A percentile compares a stretch with the other conserved stretches of the same genome.
These are phyloP conservation scores for Sebastes schlegelii DNA, from an alignment of 2,113 vertebrate genomes.

Conservation along the genomic window DNA sequence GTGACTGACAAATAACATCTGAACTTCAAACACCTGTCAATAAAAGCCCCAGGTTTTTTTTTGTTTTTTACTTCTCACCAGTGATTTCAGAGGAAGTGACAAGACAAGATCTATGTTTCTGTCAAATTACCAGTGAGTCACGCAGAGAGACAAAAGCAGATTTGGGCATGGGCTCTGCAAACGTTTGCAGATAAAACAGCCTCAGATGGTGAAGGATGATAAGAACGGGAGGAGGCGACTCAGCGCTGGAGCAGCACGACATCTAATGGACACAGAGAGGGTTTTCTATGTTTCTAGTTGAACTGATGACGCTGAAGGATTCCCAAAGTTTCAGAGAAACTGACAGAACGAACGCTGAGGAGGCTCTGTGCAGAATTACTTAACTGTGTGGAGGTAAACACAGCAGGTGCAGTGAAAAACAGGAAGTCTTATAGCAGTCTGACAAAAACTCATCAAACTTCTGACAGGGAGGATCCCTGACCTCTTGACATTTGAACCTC, in stretches of 20 bases:
- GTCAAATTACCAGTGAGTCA: constrained; percentile 37
- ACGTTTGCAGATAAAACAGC: constrained; percentile 55
- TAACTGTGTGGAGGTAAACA: background rate
- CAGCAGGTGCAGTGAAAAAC: background rate
- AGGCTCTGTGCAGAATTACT: background rate
- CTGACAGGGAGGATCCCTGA: background rate
- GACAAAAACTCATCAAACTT: background rate
- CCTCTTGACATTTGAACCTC: background rate
- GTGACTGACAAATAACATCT: constrained; percentile 3
- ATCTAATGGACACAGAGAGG: constrained; percentile 56
- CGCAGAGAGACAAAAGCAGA: constrained; percentile 43
- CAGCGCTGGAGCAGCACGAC: constrained; percentile 37
- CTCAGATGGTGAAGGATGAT: constrained; percentile 28
- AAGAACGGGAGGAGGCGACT: background rate
- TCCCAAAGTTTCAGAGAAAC: constrained; percentile 30
- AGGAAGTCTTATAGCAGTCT: background rate
- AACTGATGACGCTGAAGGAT: constrained; percentile 28
- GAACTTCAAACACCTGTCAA: background rate
- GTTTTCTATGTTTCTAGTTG: background rate
- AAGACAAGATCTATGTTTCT: constrained; percentile 19
- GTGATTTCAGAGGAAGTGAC: constrained; percentile 20
- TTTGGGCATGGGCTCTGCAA: constrained; percentile 32
- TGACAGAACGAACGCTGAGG: background rate
- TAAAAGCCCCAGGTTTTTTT: too few species aligned
- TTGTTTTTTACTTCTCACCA: constrained; percentile 4